These are phyloP conservation scores for Alaudala cheleensis DNA, from an alignment of 2,113 vertebrate genomes.

Conservation along the genomic window DNA sequence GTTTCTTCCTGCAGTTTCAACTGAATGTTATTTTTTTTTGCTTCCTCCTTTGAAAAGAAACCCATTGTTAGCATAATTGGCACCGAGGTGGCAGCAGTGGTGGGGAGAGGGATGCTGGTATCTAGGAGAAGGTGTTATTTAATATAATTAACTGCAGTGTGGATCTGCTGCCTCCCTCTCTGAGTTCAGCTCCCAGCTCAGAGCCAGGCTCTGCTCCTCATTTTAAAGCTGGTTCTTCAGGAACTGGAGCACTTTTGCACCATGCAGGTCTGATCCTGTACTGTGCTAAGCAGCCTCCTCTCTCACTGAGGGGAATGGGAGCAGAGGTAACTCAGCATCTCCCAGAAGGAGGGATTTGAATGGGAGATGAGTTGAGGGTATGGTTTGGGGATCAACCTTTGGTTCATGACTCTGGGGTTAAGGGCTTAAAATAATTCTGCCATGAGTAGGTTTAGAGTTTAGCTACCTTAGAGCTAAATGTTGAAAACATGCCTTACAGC, in stretches of 20 bases:
- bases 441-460: not conserved
- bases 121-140: constrained; percentile 14
- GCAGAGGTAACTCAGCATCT: not conserved
- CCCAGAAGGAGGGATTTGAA: not conserved
- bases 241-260: not conserved
- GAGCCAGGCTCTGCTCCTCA: not conserved
- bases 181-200: constrained; percentile 14
- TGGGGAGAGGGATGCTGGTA: not conserved
- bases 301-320: not conserved
- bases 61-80: constrained; percentile 36
- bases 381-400: not conserved
- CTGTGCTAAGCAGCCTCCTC: not conserved
- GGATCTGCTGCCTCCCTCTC: not conserved
- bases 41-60: constrained; percentile 34
- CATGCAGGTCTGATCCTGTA: constrained; percentile 14
- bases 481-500: not conserved
- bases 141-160: not conserved
- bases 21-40: constrained; percentile 22
- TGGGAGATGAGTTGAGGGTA: not conserved
- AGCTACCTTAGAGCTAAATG: not conserved
- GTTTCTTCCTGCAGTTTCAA: constrained; percentile 53
- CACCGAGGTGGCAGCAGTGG: constrained; percentile 10
- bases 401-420: not conserved
- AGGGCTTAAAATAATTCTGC: not conserved
- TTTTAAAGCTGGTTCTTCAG: constrained; percentile 51